These are phyloP conservation scores for Bufotes viridis DNA, from an alignment of 2,797 vertebrate genomes.

Conservation along the genomic window DNA sequence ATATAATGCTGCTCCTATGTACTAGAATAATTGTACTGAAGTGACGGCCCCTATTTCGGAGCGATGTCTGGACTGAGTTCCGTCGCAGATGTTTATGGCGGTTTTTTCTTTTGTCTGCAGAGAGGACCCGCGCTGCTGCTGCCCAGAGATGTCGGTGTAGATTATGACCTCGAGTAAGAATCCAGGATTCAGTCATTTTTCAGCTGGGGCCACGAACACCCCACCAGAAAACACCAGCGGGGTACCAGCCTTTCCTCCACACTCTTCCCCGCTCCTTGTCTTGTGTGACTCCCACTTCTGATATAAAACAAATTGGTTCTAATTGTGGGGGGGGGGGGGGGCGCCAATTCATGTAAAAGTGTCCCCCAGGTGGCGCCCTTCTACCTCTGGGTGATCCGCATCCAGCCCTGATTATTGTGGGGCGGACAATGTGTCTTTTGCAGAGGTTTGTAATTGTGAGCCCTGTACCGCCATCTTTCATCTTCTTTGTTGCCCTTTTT, in stretches of 20 bases:
- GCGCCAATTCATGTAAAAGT: not conserved
- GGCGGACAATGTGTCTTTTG: too few species aligned
- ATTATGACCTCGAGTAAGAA: slow-evolving; percentile 83
- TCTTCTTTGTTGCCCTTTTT: not conserved
- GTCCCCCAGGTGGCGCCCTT: not conserved
- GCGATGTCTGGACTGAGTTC: too few species aligned
- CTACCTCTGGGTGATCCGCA: not conserved
- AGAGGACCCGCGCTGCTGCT: slow-evolving; percentile 63
- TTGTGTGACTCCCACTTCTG: not conserved
- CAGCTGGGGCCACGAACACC: slow-evolving; percentile 73
- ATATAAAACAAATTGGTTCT: not conserved
- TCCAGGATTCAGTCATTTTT: slow-evolving; percentile 76
- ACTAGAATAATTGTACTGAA: not conserved
- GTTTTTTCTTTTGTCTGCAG: not conserved
- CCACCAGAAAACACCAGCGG: slow-evolving; percentile 73
- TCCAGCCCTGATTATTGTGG: too few species aligned
- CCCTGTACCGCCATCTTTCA: too few species aligned
- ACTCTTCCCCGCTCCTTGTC: not conserved
- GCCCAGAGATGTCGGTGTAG: slow-evolving; percentile 72
- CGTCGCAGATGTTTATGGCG: too few species aligned
- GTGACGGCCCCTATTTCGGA: too few species aligned
- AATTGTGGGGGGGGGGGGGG: too few species aligned
- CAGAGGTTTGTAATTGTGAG: too few species aligned
- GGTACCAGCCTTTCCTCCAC: slow-evolving; percentile 72
- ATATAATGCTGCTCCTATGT: slow-evolving; percentile 1